Percentiles rank a stretch among this genome's conserved stretches.
These are phyloP conservation scores for Galeopterus variegatus DNA, from an alignment of 2,113 vertebrate genomes.

Conservation along the genomic window DNA sequence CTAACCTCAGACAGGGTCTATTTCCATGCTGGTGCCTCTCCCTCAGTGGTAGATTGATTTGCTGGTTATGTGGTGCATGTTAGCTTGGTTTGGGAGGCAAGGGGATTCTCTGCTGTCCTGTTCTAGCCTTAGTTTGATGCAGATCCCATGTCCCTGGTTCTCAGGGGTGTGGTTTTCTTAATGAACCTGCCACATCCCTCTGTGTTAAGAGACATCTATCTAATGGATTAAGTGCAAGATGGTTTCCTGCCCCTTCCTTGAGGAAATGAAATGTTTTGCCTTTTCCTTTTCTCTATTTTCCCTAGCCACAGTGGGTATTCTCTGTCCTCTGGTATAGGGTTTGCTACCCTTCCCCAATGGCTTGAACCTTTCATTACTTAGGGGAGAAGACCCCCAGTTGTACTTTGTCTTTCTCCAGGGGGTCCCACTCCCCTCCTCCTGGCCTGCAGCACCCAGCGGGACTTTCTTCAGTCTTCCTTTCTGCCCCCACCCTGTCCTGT, in stretches of 20 bases:
- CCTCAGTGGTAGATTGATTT: background rate
- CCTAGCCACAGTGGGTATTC: background rate
- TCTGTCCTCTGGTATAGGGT: background rate
- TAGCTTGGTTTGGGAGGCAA: background rate
- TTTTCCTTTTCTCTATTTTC: background rate
- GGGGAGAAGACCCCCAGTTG: background rate
- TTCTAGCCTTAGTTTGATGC: background rate
- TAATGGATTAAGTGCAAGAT: background rate
- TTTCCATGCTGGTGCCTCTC: background rate
- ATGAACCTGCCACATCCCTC: background rate
- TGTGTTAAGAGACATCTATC: background rate
- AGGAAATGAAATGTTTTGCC: background rate
- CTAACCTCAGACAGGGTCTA: background rate
- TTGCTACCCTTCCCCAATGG: background rate
- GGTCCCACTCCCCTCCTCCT: background rate
- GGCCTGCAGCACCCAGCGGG: rapidly evolving
- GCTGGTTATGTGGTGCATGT: background rate
- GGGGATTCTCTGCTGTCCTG: background rate
- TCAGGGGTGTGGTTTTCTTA: background rate
- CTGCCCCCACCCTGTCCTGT: rapidly evolving
- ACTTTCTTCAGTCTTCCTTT: background rate
- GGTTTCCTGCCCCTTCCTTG: background rate
- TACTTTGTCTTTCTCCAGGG: background rate
- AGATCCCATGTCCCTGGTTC: background rate
- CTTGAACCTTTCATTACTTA: background rate